phyloP scores from a whole-genome alignment of 2,888 invertebrate species.

The Chymomyza procnemis region DNA sequence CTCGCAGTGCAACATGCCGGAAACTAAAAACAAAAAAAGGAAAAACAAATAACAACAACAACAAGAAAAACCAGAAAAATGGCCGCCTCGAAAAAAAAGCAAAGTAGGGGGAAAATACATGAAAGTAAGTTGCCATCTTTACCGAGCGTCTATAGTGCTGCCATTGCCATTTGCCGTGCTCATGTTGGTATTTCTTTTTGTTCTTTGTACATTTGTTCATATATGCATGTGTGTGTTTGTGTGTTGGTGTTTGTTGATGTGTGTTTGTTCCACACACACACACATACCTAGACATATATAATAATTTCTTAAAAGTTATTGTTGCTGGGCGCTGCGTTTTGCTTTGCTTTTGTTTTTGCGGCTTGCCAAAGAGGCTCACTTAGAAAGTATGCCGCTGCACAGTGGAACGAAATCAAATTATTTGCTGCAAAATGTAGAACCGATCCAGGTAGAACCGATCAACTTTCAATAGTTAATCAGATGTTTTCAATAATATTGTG shows the following conservation, averaged over 20 bases:
- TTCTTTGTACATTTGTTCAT: neutral
- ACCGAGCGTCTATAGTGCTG: neutral
- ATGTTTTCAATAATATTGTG: too few relatives aligned
- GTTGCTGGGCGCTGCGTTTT: constrained; percentile 33
- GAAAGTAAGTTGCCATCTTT: constrained; percentile 29
- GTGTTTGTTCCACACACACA: too few relatives aligned
- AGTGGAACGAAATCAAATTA: neutral
- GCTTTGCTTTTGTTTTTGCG: constrained; percentile 36
- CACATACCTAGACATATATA: constrained; percentile 20
- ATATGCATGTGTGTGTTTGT: neutral
- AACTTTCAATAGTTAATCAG: too few relatives aligned
- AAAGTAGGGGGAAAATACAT: constrained; percentile 25
- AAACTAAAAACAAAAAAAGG: constrained; percentile 35
- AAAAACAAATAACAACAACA: constrained; percentile 10
- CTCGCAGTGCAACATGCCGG: constrained; percentile 53
- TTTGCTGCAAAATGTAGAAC: neutral
- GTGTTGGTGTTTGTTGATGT: too few relatives aligned
- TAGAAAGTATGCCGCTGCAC: neutral
- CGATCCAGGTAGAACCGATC: too few relatives aligned
- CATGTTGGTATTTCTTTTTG: neutral
- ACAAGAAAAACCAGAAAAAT: constrained; percentile 14
- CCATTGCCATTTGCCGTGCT: constrained; percentile 35
- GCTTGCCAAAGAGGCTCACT: constrained; percentile 6
- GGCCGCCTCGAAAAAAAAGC: neutral
- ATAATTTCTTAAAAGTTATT: constrained; percentile 54